Base-by-base conservation (phyloP, 2,797 vertebrate species). In the Thripadectes ignobilis region DNA sequence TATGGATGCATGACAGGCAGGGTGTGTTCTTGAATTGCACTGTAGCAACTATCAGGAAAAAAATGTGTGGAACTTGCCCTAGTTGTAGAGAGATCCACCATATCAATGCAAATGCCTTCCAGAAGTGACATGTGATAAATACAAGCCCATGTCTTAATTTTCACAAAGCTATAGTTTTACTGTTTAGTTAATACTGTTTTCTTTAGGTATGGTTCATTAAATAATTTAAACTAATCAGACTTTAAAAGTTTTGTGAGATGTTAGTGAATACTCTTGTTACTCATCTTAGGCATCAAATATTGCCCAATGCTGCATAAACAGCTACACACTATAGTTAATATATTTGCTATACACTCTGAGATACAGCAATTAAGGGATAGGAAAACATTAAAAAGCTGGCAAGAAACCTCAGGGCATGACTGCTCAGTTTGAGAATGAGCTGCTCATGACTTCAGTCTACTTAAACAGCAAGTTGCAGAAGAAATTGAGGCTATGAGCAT, bases 41-140 rank as follows among this genome's bases (percentile, higher is more conserved):
- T 78, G 23, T 43, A 65, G 48, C 10, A 17, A 43, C 9, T 46
- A 9, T 51, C 10, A 68, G 24, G 51, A 34, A 58, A 81, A 84
- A 29, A 20, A 20, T 12, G 3, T 5, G 7, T 65, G 32, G 29
- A 41, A 27, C 24, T 84, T 74, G 11, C 12, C 4, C 80, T 38
- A 62, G 14, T 38, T 72, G 19, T 29, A 73, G 43, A 62, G 27
- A 52, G 7, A 66, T 21, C 20, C 36, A 72, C 23, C 38, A 41
- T 16, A 59, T n/a, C 38, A 65, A 63, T 49, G 41, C 26, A 74
- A 84, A 54, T 49, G 8, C 4, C 15, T 61, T 94, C 32, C 14
- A 12, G 12, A 57, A 67, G 21, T 36, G 27, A n/a, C 5, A 34
- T 0, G 0, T 20, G 18, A 52, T 52, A 79, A 90, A 54, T 27